phyloP scores from a whole-genome alignment of 2,888 invertebrate species.

The Drosophila histrio region DNA sequence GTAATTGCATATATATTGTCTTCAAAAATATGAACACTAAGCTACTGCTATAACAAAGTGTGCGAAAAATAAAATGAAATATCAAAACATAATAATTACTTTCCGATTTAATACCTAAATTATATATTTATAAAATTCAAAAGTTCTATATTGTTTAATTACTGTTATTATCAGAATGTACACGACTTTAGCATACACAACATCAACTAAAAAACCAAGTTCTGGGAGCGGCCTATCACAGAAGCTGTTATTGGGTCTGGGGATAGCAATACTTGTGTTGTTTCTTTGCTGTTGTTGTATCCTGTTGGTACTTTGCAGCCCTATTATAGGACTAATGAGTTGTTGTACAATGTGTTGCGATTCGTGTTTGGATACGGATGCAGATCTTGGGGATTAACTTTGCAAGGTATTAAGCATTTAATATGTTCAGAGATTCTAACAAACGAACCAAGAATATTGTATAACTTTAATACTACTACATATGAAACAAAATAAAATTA shows the following conservation, averaged over 20 bases:
- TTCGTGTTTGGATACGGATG: not conserved
- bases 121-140: not conserved
- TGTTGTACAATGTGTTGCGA: conserved; percentile 9
- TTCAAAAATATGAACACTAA: not conserved
- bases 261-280: not conserved
- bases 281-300: conserved; percentile 12
- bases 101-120: not conserved
- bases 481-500: not conserved
- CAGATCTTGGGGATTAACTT: not conserved
- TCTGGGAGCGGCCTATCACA: not conserved
- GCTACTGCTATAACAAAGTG: conserved; percentile 3
- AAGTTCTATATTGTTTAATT: not conserved
- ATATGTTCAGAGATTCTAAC: not conserved
- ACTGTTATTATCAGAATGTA: not conserved
- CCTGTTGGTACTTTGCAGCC: conserved; percentile 19
- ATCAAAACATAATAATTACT: not conserved
- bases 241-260: not conserved
- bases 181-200: not conserved
- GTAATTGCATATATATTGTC: not conserved
- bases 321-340: not conserved
- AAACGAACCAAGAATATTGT: not conserved
- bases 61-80: not conserved
- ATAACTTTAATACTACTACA: too few species aligned
- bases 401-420: not conserved
- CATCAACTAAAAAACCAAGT: not conserved